A percentile compares a stretch with the other conserved stretches of the same genome.
These are phyloP conservation scores for Lordiphosa mommai DNA, from an alignment of 1,140 invertebrate genomes.

Conservation along the genomic window DNA sequence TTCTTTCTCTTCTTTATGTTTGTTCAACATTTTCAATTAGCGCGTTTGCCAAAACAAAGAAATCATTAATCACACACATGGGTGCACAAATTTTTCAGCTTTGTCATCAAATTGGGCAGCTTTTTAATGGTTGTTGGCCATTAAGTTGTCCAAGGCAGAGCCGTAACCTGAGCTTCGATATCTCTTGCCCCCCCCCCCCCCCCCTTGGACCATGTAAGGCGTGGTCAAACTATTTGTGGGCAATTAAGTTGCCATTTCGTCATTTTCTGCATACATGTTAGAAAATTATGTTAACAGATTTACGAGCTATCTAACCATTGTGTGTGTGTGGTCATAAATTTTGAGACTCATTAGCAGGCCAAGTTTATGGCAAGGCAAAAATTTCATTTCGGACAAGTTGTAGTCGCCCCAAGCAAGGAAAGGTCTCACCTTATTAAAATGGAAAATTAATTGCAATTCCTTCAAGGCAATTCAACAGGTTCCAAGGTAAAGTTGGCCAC, in stretches of 20 bases:
- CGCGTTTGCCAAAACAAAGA: slow-evolving; percentile 51
- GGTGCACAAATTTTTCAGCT: slow-evolving; percentile 27
- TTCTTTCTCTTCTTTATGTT: slow-evolving; percentile 21
- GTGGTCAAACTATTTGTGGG: slow-evolving; percentile 63
- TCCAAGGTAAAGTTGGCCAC: slow-evolving; percentile 62
- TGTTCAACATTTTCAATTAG: slow-evolving; percentile 63
- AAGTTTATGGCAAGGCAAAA: neutral
- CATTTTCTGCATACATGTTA: slow-evolving; percentile 59
- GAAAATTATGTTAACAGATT: slow-evolving; percentile 63
- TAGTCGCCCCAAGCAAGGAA: slow-evolving; percentile 39
- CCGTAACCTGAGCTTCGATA: slow-evolving; percentile 43
- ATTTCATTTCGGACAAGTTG: slow-evolving; percentile 14
- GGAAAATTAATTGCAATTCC: slow-evolving; percentile 58
- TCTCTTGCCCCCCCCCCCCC: neutral
- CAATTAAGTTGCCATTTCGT: slow-evolving; percentile 70
- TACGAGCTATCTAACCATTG: slow-evolving; percentile 29
- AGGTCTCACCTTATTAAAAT: slow-evolving; percentile 49
- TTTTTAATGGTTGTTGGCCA: slow-evolving; percentile 24
- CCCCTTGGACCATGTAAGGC: slow-evolving; percentile 20
- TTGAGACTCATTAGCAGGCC: slow-evolving; percentile 37
- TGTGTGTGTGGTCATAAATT: slow-evolving; percentile 49
- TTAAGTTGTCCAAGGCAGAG: slow-evolving; percentile 15
- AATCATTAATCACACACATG: slow-evolving; percentile 63
- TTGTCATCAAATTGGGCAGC: slow-evolving; percentile 51
- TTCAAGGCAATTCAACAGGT: slow-evolving; percentile 65